Conservation (phyloP, 1,140 invertebrate genomes). For the Brachionus rotundiformis region DNA sequence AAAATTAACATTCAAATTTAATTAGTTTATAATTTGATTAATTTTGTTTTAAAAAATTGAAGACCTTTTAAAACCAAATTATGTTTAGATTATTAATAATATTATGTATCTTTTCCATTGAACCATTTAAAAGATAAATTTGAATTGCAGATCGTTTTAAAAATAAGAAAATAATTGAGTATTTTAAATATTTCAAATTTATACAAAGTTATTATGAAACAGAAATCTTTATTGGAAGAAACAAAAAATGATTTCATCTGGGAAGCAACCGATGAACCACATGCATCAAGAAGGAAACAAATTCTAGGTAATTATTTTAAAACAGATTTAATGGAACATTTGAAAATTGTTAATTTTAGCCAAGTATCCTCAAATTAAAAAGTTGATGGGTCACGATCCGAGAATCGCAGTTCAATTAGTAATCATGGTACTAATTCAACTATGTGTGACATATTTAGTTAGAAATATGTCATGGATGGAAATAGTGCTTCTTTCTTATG, state of each 20-base stretch:
- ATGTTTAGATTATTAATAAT: too few relatives aligned
- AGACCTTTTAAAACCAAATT: too few relatives aligned
- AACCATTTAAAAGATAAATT: too few relatives aligned
- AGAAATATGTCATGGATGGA: constrained; percentile 75
- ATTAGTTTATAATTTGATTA: too few relatives aligned
- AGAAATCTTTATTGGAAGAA: too few relatives aligned
- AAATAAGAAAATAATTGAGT: too few relatives aligned
- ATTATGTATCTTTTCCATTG: too few relatives aligned
- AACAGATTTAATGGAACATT: constrained; percentile 56
- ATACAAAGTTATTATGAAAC: too few relatives aligned
- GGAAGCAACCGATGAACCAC: constrained; percentile 95
- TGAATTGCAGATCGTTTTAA: too few relatives aligned
- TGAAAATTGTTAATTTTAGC: constrained; percentile 66
- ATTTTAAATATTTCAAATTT: too few relatives aligned
- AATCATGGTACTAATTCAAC: constrained; percentile 79
- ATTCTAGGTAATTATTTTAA: constrained; percentile 75
- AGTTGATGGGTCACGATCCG: constrained; percentile 87
- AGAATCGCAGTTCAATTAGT: constrained; percentile 87
- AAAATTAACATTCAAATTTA: too few relatives aligned
- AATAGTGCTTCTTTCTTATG: constrained; percentile 78
- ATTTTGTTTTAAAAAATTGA: too few relatives aligned
- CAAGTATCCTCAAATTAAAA: constrained; percentile 94
- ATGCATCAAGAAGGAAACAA: constrained; percentile 86
- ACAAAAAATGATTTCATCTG: constrained; percentile 66
- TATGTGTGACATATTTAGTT: constrained; percentile 77